Conservation (phyloP, 2,888 invertebrate genomes). For the Calameuta filiformis region DNA sequence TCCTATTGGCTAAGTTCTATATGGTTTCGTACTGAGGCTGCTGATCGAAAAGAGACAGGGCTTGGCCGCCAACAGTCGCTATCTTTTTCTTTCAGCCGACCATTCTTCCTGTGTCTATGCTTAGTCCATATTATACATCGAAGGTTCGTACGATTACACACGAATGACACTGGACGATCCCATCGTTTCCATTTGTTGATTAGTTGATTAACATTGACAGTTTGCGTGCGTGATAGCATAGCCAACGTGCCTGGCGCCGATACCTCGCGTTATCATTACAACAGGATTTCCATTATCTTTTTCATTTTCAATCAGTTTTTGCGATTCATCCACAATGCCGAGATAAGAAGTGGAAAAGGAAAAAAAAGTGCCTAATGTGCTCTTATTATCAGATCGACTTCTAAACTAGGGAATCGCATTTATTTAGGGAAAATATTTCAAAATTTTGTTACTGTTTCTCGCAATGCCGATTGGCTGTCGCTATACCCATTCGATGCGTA, state of each 20-base stretch:
- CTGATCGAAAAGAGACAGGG: too few relatives aligned
- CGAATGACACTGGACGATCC: background rate
- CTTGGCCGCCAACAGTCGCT: too few relatives aligned
- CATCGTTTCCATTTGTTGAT: conserved; percentile 11
- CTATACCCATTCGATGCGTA: too few relatives aligned
- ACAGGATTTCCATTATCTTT: background rate
- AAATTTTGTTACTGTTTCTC: too few relatives aligned
- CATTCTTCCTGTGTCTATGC: too few relatives aligned
- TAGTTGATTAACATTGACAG: conserved; percentile 12
- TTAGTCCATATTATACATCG: background rate
- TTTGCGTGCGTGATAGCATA: background rate
- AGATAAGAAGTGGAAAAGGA: background rate
- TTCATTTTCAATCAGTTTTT: background rate
- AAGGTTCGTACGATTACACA: background rate
- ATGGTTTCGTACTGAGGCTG: too few relatives aligned
- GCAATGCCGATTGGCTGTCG: too few relatives aligned
- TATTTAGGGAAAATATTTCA: too few relatives aligned
- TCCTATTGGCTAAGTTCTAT: too few relatives aligned
- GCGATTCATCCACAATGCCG: background rate
- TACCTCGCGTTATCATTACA: background rate
- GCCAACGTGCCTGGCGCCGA: background rate
- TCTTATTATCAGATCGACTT: background rate
- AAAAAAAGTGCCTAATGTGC: background rate
- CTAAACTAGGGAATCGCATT: background rate
- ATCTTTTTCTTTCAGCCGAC: too few relatives aligned